Percentiles rank a stretch among this genome's conserved stretches.
Conservation (phyloP, 1,140 invertebrate species). For the Drosophila jambulina region DNA sequence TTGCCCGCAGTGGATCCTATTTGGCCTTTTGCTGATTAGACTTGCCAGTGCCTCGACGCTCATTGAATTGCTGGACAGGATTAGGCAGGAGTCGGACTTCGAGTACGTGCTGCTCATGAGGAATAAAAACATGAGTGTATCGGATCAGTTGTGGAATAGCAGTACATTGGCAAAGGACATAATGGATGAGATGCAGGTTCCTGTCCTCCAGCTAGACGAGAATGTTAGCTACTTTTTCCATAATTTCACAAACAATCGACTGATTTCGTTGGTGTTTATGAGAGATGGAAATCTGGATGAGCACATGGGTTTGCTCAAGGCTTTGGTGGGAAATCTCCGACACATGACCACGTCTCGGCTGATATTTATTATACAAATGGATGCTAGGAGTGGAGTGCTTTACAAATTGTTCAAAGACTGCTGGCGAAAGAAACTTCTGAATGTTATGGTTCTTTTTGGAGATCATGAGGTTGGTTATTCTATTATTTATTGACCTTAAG, state of each 20-base stretch:
- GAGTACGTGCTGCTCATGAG: conserved; percentile 59
- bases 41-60: conserved; percentile 21
- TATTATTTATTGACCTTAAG: background rate
- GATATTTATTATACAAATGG: conserved; percentile 54
- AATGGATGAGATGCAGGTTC: conserved; percentile 41
- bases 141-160: conserved; percentile 14
- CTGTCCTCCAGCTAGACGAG: conserved; percentile 63
- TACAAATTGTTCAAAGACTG: conserved; percentile 57
- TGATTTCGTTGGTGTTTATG: conserved; percentile 49
- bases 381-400: conserved; percentile 3
- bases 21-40: conserved; percentile 30
- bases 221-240: conserved; percentile 49
- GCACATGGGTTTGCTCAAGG: conserved; percentile 42
- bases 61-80: conserved; percentile 46
- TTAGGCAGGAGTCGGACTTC: conserved; percentile 51
- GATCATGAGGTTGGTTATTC: conserved; percentile 48
- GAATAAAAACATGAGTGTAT: conserved; percentile 32
- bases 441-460: conserved; percentile 59
- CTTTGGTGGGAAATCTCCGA: conserved; percentile 53
- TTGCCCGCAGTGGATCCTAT: conserved; percentile 26
- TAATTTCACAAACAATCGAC: conserved; percentile 22
- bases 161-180: conserved; percentile 24
- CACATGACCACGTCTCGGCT: conserved; percentile 65
- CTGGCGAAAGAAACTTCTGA: conserved; percentile 63
- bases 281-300: conserved; percentile 14